Base-by-base conservation (phyloP, 2,113 vertebrate species). In the Pelecanoides urinatrix region DNA sequence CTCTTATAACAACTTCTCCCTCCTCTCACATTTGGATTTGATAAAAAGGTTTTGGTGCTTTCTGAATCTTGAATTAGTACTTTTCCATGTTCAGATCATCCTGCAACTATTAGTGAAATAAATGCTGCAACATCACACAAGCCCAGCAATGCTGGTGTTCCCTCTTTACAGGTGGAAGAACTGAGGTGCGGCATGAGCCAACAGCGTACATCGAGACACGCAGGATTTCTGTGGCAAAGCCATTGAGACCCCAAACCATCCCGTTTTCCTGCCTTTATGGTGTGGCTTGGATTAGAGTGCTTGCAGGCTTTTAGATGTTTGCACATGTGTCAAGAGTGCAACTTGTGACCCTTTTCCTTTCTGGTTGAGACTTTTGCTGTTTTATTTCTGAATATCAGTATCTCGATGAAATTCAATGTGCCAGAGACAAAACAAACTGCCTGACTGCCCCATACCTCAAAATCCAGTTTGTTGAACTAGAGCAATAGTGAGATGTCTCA, bases 121-220 rank as follows among this genome's bases (percentile, higher is more conserved):
- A 81, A n/a, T 13, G 11, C 44, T 59, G 6, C 16, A 56, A 6
- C 16, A 6, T 34, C 36, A 58, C 65, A 73, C 2, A 1, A 89
- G 38, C 38, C 65, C 62, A n/a, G 45, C 44, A 50, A 6, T 42
- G 32, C 55, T 81, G 44, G 6, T 87, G 30, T 81, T 83, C 80
- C 45, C 22, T 26, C 32, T 58, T 76, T 42, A 10, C n/a, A 81
- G 16, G 13, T 61, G 63, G 80, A 80, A 65, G 68, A 73, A 23
- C 34, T 26, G 72, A 80, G 30, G 22, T 32, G 34, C 21, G 53
- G 11, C 4, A 13, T 16, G 63, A 77, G 16, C 34, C 67, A 36
- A 0, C 16, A 10, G 6, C 0, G 0, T 45, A 9, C 11, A 2
- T 47, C 0, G 2, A 70, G 65, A 44, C 25, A 5, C 0, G 0